Evolutionary conservation across 2,888 invertebrate genomes (phyloP).

Genomic region (Pterobdella sp.): DNA sequence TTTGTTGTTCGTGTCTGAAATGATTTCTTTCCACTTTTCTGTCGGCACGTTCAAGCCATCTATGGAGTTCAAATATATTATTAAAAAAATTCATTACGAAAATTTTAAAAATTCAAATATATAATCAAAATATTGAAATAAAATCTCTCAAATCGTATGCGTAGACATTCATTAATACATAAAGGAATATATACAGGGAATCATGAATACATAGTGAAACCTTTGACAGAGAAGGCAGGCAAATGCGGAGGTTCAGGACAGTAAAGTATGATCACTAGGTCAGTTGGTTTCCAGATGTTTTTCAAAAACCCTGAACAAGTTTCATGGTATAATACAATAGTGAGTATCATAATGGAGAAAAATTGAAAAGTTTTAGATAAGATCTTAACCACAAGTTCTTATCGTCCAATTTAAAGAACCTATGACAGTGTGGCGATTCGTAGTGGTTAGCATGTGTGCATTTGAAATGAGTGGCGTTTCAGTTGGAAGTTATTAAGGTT

Average conservation of each 20-base stretch:
- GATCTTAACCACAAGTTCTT: too few relatives aligned
- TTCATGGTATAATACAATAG: not conserved
- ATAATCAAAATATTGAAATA: too few relatives aligned
- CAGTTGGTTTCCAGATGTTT: slow-evolving; percentile 33
- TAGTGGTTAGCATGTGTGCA: too few relatives aligned
- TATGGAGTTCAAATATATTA: slow-evolving; percentile 19
- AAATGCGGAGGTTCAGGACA: slow-evolving; percentile 36
- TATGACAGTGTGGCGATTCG: too few relatives aligned
- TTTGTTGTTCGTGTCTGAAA: slow-evolving; percentile 35
- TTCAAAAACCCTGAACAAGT: slow-evolving; percentile 32
- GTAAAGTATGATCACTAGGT: slow-evolving; percentile 35
- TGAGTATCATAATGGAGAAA: not conserved
- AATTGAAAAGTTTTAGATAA: not conserved
- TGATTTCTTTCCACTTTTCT: slow-evolving; percentile 36
- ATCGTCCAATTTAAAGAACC: too few relatives aligned
- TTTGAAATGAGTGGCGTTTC: too few relatives aligned
- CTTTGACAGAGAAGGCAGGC: slow-evolving; percentile 36
- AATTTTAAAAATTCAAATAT: too few relatives aligned
- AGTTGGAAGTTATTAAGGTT: too few relatives aligned
- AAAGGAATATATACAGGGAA: not conserved
- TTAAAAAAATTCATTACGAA: too few relatives aligned
- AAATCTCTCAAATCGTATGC: too few relatives aligned
- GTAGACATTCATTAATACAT: too few relatives aligned
- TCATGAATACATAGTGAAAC: slow-evolving; percentile 27
- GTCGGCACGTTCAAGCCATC: slow-evolving; percentile 36